Evolutionary conservation across 2,888 invertebrate species (phyloP).

Genomic region (Limnephilus lunatus): DNA sequence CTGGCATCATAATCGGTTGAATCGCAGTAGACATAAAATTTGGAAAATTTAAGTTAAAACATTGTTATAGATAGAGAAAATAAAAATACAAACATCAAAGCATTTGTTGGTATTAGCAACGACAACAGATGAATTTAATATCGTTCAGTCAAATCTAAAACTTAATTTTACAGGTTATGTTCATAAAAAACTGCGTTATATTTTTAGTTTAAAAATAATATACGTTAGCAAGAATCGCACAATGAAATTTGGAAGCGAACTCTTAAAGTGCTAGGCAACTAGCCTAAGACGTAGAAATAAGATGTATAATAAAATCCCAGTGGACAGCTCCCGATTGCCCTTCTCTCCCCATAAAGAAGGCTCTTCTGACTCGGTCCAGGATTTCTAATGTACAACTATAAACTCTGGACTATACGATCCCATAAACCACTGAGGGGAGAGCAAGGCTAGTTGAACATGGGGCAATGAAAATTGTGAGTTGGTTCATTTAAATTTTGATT

Average conservation of each 20-base stretch:
- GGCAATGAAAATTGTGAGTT: background rate
- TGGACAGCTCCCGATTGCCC: background rate
- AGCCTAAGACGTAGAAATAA: background rate
- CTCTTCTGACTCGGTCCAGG: background rate
- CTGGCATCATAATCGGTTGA: too few relatives aligned
- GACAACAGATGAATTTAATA: background rate
- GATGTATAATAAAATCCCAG: constrained; percentile 13
- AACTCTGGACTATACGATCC: constrained; percentile 28
- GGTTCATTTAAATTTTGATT: background rate
- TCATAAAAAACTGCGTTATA: background rate
- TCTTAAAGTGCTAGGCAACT: background rate
- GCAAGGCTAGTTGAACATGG: background rate
- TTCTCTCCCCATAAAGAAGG: constrained; percentile 15
- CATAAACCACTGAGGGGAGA: constrained; percentile 22
- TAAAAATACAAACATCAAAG: too few relatives aligned
- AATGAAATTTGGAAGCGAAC: background rate
- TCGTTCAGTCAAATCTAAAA: background rate
- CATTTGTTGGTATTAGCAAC: background rate
- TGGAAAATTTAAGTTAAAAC: too few relatives aligned
- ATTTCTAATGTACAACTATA: constrained; percentile 17
- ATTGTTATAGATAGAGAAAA: too few relatives aligned
- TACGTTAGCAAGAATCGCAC: background rate
- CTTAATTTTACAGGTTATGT: too few relatives aligned
- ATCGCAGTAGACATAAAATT: too few relatives aligned
- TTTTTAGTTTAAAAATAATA: background rate